phyloP scores from a whole-genome alignment of 2,888 invertebrate species.

The Cataglyphis livida region DNA sequence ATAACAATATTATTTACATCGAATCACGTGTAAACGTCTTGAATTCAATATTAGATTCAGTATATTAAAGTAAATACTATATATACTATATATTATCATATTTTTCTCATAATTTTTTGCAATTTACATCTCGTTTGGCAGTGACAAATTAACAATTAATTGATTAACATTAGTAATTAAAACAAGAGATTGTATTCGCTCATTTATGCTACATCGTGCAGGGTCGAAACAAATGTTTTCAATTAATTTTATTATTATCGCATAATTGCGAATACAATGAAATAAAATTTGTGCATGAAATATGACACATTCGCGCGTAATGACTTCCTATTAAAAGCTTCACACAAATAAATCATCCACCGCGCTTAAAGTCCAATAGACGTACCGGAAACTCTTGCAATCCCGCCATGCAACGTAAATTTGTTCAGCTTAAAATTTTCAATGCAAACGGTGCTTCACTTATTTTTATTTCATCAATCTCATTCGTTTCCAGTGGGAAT shows the following conservation, averaged over 20 bases:
- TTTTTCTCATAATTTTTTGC: neutral
- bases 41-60: neutral
- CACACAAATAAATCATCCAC: slow-evolving; percentile 34
- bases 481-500: neutral
- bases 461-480: slow-evolving; percentile 17
- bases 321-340: slow-evolving; percentile 49
- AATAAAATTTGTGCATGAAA: slow-evolving; percentile 33
- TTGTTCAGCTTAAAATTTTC: slow-evolving; percentile 31
- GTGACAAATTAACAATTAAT: slow-evolving; percentile 15
- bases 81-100: neutral
- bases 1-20: neutral
- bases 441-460: no score
- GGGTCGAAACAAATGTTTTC: slow-evolving; percentile 37
- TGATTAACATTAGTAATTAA: slow-evolving; percentile 27
- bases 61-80: neutral
- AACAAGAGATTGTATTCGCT: slow-evolving; percentile 6
- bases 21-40: neutral
- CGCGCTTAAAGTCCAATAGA: neutral
- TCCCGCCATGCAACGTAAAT: neutral
- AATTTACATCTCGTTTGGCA: neutral
- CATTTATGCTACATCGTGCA: slow-evolving; percentile 10
- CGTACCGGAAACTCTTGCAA: slow-evolving; percentile 27
- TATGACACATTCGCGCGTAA: slow-evolving; percentile 41
- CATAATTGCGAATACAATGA: slow-evolving; percentile 38
- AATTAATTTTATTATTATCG: slow-evolving; percentile 46